A percentile compares a stretch with the other conserved stretches of the same genome.
Evolutionary conservation across 2,113 vertebrate genomes (phyloP).

Genomic region (Nyctereutes procyonoides): DNA sequence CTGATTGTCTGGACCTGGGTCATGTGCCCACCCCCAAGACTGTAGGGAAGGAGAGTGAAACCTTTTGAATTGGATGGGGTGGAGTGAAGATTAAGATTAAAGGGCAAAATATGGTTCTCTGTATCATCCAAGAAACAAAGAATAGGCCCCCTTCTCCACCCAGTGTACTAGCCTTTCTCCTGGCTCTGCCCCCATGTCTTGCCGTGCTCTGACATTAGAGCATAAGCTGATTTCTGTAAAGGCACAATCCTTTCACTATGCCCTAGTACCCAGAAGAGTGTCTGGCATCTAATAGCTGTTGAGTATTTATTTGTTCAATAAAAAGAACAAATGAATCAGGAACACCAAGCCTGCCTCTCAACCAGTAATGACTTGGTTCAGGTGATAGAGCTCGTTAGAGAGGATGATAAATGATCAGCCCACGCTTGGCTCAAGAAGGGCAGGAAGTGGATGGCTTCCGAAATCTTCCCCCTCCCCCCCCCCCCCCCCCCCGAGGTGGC

Average conservation of each 20-base stretch:
- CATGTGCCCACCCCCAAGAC: background rate
- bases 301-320: background rate
- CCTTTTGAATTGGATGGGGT: background rate
- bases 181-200: background rate
- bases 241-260: background rate
- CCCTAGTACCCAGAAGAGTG: background rate
- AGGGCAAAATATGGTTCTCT: background rate
- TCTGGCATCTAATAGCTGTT: background rate
- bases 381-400: no score
- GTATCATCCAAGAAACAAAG: background rate
- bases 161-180: background rate
- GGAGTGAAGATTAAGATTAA: background rate
- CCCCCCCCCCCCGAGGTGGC: background rate
- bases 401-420: background rate
- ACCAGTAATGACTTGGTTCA: background rate
- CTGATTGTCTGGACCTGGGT: background rate
- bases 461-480: background rate
- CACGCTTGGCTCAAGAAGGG: no score
- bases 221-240: background rate
- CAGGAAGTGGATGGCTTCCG: background rate
- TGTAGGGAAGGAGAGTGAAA: background rate
- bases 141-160: accelerated
- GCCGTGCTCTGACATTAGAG: background rate
- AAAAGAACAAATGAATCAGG: background rate
- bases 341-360: background rate